Evolutionary conservation across 2,113 vertebrate species (phyloP), one percentile per base, ranked within the genome.

Genomic region (Aldabrachelys gigantea): DNA sequence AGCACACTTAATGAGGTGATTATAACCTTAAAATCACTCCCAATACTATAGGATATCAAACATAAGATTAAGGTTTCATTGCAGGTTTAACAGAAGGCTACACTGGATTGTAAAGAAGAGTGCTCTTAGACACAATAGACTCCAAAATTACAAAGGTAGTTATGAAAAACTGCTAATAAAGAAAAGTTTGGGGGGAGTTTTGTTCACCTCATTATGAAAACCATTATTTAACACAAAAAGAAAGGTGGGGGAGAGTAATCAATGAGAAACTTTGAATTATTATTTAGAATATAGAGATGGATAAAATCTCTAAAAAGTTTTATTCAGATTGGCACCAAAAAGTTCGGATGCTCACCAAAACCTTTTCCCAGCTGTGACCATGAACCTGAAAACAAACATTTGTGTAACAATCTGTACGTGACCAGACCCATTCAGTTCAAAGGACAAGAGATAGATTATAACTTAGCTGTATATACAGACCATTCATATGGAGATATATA

Each of bases 401-500:
- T 72, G 27, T 19, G 25, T 78, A 78, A 1, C 0, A 1, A 31
- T 2, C 0, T 75, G 52, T 76, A 69, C 79, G 22, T 21, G 27
- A 94, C 8, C 5, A 35, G 8, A 35, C 13, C 90, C 24, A 47
- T 29, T 54, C 47, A 87, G 83, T 1, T 52, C 25, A 92, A 81
- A 38, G 6, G 7, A 21, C 21, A 10, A 84, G 35, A 38, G 8
- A 38, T 6, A 24, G 47, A 9, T 19, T 76, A n/a, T 83, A 62
- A 65, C 2, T 38, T n/a, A 84, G 10, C 81, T 2, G 35, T 38
- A 69, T 38, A 49, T 24, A 53, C 11, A 50, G 5, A 80, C 44
- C 84, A 3, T 86, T 89, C 52, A 35, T 2, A 1, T 54, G 29
- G 19, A 78, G 88, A 47, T 78, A 25, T 57, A 31, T 14, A 49